phyloP scores from a whole-genome alignment of 2,113 vertebrate species.

The Oxyura jamaicensis region DNA sequence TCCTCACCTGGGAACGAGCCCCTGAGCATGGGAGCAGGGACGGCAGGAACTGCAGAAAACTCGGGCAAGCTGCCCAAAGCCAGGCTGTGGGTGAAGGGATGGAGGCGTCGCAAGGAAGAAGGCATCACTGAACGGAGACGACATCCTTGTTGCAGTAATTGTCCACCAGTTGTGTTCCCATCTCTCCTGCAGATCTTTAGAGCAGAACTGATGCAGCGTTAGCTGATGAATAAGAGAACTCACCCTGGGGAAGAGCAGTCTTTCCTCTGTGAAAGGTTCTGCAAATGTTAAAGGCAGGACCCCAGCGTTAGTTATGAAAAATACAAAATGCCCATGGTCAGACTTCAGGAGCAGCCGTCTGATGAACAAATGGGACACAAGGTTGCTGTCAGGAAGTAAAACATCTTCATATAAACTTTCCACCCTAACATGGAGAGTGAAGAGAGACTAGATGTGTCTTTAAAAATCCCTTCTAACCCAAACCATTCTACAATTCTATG shows the following conservation, averaged over 20 bases:
- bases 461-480: too few species aligned
- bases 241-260: background rate
- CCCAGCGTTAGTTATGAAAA: background rate
- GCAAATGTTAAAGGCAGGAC: background rate
- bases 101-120: background rate
- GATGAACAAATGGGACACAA: background rate
- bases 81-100: fast-evolving
- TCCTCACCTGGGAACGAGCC: background rate
- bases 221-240: background rate
- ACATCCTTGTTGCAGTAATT: fast-evolving
- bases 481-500: too few species aligned
- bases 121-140: fast-evolving
- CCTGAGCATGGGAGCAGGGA: background rate
- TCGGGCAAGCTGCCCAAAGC: background rate
- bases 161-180: background rate
- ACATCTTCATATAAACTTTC: background rate
- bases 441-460: background rate
- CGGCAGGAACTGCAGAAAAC: background rate
- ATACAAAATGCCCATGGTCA: background rate
- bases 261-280: background rate
- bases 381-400: background rate
- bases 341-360: background rate
- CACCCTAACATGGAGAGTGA: background rate
- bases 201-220: background rate
- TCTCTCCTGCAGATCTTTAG: fast-evolving